Evolutionary conservation across 2,113 vertebrate genomes (phyloP), one percentile per base, ranked within the genome.

Genomic region (Crocuta crocuta): DNA sequence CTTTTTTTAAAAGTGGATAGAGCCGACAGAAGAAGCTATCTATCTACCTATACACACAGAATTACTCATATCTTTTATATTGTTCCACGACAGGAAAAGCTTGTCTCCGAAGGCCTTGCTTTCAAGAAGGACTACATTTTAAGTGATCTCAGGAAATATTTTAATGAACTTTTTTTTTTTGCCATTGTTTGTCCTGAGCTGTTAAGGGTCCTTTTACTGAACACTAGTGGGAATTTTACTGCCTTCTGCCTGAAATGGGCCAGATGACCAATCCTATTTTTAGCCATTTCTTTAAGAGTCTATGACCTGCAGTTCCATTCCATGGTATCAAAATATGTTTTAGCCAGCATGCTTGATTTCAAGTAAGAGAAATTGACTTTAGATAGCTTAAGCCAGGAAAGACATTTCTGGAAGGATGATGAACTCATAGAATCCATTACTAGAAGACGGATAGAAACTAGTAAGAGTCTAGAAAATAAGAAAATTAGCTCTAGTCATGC

Each of bases 371-470:
- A 93, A 48, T 48, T 80, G 74, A 23, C 5, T 74, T 85, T 93
- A 74, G 55, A 66, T 71, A 53, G 31, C 13, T 74, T 39, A 61
- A 76, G 33, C 26, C 58, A 81, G 39, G 43, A 95, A 65, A 26
- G 24, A 73, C 73, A 48, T n/a, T 50, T 91, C 80, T 81, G 31
- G 23, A 90, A 50, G 21, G 55, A 86, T 76, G 45, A n/a, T 86
- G 45, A 95, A 48, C 35, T 91, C 58, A 85, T 4, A 81, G 55
- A 90, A 43, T 93, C 55, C 55, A 68, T 80, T 55, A 13, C 70
- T 79, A 63, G 61, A 90, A 93, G 90, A 61, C 74, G 55, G 24
- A n/a, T 19, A 90, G 33, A 90, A 89, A 97, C 39, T 26, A 53
- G n/a, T 33, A 26, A 96, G 31, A 50, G 35, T 91, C 61, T 70